Base-by-base conservation (phyloP, 1,140 invertebrate species). In the Cataglyphis hispanica region DNA sequence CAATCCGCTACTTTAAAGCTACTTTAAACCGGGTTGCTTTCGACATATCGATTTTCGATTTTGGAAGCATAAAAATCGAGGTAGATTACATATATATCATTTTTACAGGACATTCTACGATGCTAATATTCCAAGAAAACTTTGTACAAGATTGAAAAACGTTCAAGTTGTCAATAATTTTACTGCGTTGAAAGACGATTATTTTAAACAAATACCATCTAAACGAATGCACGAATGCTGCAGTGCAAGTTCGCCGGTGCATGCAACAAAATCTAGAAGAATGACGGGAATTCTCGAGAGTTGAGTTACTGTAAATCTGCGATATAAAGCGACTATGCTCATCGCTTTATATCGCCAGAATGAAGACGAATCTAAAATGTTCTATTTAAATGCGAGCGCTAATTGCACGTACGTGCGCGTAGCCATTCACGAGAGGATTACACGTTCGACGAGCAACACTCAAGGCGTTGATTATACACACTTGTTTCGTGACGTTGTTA, bases 401-500 rank as follows among this genome's bases (percentile, higher is more conserved):
- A 90, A 90, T 89, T 87, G 89, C 89, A 81, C 76, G 60, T 87
- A 87, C 88, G 76, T 76, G 86, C 81, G 58, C 78, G 37, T 61
- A 86, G 72, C 81, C 70, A 90, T 90, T 90, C 86, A 87, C 53
- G n/a, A n/a, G 60, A 84, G 75, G 88, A 81, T 89, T 85, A 87
- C 86, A 86, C 81, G 76, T 80, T 63, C 60, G 56, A 89, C 80
- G 80, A 90, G 85, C 22, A 69, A 53, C 69, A 80, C 76, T 90
- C 63, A 76, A 77, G 75, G 27, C 86, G 86, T 90, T 90, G 85
- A 90, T 90, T 90, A 90, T 90, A 64, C 75, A 80, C 64, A 80
- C 86, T 90, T 90, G 81, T 90, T 90, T 84, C 81, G 50, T 70
- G 81, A 87, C 76, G 85, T 90, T 70, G 88, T 90, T 90, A 90